These are phyloP conservation scores for Halotydeus destructor DNA, from an alignment of 1,140 invertebrate genomes.

Conservation along the genomic window DNA sequence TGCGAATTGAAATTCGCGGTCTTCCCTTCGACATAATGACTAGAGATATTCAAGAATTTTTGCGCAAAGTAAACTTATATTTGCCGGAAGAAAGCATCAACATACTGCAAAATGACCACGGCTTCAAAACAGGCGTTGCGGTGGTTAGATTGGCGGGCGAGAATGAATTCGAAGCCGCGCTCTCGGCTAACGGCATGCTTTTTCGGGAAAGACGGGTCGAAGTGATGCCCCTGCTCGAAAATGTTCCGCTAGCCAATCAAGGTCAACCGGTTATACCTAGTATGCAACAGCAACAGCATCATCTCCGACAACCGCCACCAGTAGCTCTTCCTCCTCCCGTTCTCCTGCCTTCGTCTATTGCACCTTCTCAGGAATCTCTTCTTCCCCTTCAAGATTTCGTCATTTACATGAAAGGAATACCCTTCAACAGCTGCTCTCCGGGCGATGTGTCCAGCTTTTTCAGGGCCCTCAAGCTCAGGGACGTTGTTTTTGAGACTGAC, in stretches of 20 bases:
- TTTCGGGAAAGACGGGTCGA: conserved; percentile 20
- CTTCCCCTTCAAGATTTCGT: conserved; percentile 15
- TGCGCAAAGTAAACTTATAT: conserved; percentile 38
- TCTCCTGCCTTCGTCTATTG: no score
- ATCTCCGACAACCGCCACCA: neutral
- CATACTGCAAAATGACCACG: conserved; percentile 53
- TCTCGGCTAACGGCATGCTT: conserved; percentile 31
- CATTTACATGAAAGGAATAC: conserved; percentile 42
- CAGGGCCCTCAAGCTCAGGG: conserved; percentile 39
- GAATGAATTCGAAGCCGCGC: conserved; percentile 41
- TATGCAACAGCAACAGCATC: neutral
- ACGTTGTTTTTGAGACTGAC: conserved; percentile 40
- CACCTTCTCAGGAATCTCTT: conserved; percentile 7
- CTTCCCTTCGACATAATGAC: conserved; percentile 28
- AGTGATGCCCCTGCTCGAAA: conserved; percentile 18
- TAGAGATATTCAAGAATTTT: conserved; percentile 53
- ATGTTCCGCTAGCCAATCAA: neutral
- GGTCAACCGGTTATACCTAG: neutral
- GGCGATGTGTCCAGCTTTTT: conserved; percentile 54
- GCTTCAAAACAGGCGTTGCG: conserved; percentile 50
- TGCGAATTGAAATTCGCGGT: conserved; percentile 45
- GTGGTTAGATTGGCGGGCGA: conserved; percentile 47
- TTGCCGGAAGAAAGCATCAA: conserved; percentile 65
- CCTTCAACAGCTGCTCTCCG: conserved; percentile 43
- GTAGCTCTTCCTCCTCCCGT: neutral